A percentile compares a stretch with the other conserved stretches of the same genome.
Evolutionary conservation across 2,888 invertebrate genomes (phyloP).

Genomic region (Pseudoips prasinana): DNA sequence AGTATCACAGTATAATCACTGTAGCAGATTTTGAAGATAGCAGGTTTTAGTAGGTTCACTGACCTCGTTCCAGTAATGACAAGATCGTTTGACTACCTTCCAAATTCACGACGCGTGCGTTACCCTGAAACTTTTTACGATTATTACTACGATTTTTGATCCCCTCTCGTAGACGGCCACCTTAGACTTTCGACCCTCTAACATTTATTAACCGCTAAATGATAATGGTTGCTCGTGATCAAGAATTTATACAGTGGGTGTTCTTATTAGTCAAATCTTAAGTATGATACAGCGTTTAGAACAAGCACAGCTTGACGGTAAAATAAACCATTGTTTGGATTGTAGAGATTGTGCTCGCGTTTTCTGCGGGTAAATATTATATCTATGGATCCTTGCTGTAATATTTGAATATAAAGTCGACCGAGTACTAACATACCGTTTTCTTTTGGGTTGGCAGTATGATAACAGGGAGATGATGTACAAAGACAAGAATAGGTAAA

Average conservation of each 20-base stretch:
- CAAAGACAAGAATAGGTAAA: too few species aligned
- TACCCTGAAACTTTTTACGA: conserved; percentile 74
- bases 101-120: conserved; percentile 68
- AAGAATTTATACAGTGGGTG: conserved; percentile 53
- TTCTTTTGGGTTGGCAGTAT: too few species aligned
- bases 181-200: conserved; percentile 57
- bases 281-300: conserved; percentile 29
- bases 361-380: conserved; percentile 27
- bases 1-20: conserved; percentile 25
- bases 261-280: conserved; percentile 40
- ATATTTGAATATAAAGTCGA: conserved; percentile 6
- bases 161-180: conserved; percentile 58
- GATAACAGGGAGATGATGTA: too few species aligned
- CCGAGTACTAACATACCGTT: background rate
- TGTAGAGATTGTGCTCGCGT: conserved; percentile 23
- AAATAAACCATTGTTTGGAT: conserved; percentile 34
- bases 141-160: conserved; percentile 74
- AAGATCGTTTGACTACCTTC: conserved; percentile 59
- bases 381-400: conserved; percentile 16
- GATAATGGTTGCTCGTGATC: conserved; percentile 64
- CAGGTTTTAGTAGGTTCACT: conserved; percentile 41
- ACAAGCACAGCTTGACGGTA: conserved; percentile 28
- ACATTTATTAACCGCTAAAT: conserved; percentile 74
- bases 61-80: conserved; percentile 55
- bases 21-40: conserved; percentile 37